Base-by-base conservation (phyloP, 1,140 invertebrate species). In the Archivesica marissinica region DNA sequence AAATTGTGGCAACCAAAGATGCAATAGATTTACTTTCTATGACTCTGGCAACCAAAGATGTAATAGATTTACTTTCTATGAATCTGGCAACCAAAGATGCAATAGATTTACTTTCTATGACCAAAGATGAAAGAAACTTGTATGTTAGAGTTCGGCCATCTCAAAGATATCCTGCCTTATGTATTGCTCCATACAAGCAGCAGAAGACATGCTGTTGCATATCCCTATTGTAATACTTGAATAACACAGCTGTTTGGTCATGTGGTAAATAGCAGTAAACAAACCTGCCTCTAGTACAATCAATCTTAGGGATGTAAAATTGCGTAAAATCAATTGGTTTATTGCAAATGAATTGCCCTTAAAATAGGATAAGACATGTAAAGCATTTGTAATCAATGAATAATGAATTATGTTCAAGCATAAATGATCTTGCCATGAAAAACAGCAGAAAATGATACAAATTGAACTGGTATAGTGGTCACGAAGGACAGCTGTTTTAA, bases 361-460 rank as follows among this genome's bases (percentile, higher is more conserved):
- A 39, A 64, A 61, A 44, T 72, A 75, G 68, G 68, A 75, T 56
- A 74, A 74, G 68, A 75, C 80, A 64, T 83, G 70, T 75, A 56
- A 75, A 75, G 33, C 80, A 75, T 75, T 83, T 83, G 80, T 83
- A 75, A 83, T 83, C 70, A 75, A 83, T 83, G 80, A 83, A 83
- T 83, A 83, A 83, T 83, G 52, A 72, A 83, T 52, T 47, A 56
- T 56, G 33, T 20, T 52, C 66, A 41, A 41, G n/a, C 59, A 33
- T 33, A 66, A 79, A 79, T 79, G 77, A 79, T 30, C n/a, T 23
- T 2, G 38, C 20, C 15, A 79, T 79, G 50, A 76, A 76, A 76
- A 47, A 56, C 9, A 23, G n/a, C 23, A n/a, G 25, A 72, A 64
- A 41, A 72, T 30, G n/a, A n/a, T n/a, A n/a, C n/a, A n/a, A n/a